Evolutionary conservation across 2,888 invertebrate genomes (phyloP), one percentile per base, ranked within the genome.

Genomic region (Erynnis tages): DNA sequence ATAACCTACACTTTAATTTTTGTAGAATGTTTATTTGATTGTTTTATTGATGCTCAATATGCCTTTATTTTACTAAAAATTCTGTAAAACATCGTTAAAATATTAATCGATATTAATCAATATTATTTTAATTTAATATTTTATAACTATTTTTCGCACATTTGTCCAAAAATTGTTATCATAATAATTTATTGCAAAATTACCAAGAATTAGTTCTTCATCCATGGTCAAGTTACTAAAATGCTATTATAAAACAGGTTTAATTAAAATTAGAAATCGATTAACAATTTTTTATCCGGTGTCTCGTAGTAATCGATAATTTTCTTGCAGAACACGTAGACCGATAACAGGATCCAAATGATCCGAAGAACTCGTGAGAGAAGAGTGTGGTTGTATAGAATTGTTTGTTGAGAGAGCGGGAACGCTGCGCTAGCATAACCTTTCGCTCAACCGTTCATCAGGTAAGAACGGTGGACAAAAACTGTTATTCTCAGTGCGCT

Each of bases 381-480:
- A 77, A 53, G 53, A 69, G 69, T 73, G 69, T 54, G 57, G 60
- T 43, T 43, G 58, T 72, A 84, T 74, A 56, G 34, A 53, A 48
- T 53, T 55, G 49, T 38, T 37, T 13, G 29, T 44, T 55, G 76
- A 56, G 67, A 29, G 69, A 83, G 61, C 48, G 76, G 72, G 88
- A 80, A 50, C 58, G 68, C 53, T 58, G 59, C 61, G 71, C 61
- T 63, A 71, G 66, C 65, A 69, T 75, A 80, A 81, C 88, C 88
- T 88, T 87, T 88, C 87, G 80, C 87, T 78, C 63, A 70, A 71
- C 65, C 65, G 73, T 66, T 64, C 67, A 67, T 65, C 73, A 73
- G 76, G 77, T 84, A 82, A 84, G 82, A 81, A 78, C 74, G 74
- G 79, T 76, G 72, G 75, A 79, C 83, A 79, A 82, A 85, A 82